Evolutionary conservation across 2,888 invertebrate species (phyloP), one percentile per base, ranked within the genome.

Genomic region (Drosophila meridiana): DNA sequence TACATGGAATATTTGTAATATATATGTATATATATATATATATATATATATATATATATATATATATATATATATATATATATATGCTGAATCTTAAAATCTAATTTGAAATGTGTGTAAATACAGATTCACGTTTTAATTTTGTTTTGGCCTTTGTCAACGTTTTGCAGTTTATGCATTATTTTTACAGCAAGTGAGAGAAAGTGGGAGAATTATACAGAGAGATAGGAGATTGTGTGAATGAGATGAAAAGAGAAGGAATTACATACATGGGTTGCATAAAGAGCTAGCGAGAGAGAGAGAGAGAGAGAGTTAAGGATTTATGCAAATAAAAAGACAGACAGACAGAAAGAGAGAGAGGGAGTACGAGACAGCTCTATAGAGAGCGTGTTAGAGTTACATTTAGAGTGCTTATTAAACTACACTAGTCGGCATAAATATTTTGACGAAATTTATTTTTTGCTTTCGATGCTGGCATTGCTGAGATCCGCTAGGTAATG

Each of bases 101-200:
- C 73, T 68, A 69, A 40, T 36, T 50, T 50, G 48, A 69, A 73
- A 32, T 59, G 9, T 28, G 48, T 50, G 28, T 47, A 36, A 59
- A 62, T 61, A 38, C 53, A 53, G 48, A 38, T 56, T 59, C 34
- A 20, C 1, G 43, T 32, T 52, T 52, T 20, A 11, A 56, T 36
- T 55, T 63, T 45, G 30, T 26, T 61, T 40, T 71, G 56, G 52
- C 43, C 26, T 59, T 61, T 14, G 14, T 45, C 58, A 34, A 43
- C 32, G 14, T 32, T 30, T 34, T 53, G 42, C 13, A 26, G 48
- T 59, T 42, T 3, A 28, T 53, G 59, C 68, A 43, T 55, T 36
- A 42, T 64, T 76, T 73, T 62, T 76, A 76, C 76, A 76, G 69
- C 58, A 55, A 52, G 50, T 34, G 13, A 30, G 7, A 3, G n/a